A percentile compares a stretch with the other conserved stretches of the same genome.
phyloP scores from a whole-genome alignment of 1,140 invertebrate genomes.

The Tetragonula clypearis region DNA sequence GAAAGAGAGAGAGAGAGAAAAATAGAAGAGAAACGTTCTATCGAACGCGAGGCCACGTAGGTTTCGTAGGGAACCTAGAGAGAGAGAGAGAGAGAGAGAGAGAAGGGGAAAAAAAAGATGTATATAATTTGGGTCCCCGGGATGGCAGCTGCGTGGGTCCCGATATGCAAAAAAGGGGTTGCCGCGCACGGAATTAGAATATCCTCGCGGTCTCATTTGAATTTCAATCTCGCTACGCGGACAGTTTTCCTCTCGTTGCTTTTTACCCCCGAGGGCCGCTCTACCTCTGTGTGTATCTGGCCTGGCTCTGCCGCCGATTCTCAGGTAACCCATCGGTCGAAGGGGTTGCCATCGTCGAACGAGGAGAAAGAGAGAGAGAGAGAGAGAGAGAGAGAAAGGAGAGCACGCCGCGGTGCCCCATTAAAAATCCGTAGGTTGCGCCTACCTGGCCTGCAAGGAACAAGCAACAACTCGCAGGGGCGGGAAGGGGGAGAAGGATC shows the following conservation, averaged over 20 bases:
- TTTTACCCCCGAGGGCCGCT: constrained; percentile 47
- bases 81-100: constrained; percentile 27
- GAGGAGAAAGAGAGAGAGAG: constrained; percentile 26
- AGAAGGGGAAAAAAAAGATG: constrained; percentile 58
- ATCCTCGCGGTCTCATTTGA: constrained; percentile 83
- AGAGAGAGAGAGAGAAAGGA: constrained; percentile 38
- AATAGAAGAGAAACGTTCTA: background rate
- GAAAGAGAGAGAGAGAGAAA: constrained; percentile 1
- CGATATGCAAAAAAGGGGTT: constrained; percentile 80
- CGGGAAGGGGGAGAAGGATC: background rate
- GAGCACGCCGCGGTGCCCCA: constrained; percentile 66
- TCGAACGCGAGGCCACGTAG: background rate
- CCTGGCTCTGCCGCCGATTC: constrained; percentile 48
- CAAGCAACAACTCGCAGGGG: background rate
- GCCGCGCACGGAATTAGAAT: constrained; percentile 80
- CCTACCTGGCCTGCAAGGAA: constrained; percentile 71
- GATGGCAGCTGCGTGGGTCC: constrained; percentile 70
- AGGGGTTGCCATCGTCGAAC: constrained; percentile 60
- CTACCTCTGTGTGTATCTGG: constrained; percentile 48
- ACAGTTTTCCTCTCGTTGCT: constrained; percentile 63
- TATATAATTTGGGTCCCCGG: constrained; percentile 66
- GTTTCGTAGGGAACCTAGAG: background rate
- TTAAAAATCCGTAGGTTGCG: constrained; percentile 71
- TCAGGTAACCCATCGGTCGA: constrained; percentile 67
- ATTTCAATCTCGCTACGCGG: constrained; percentile 78